These are phyloP conservation scores for Ibycter americanus DNA, from an alignment of 2,797 vertebrate genomes.

Conservation along the genomic window DNA sequence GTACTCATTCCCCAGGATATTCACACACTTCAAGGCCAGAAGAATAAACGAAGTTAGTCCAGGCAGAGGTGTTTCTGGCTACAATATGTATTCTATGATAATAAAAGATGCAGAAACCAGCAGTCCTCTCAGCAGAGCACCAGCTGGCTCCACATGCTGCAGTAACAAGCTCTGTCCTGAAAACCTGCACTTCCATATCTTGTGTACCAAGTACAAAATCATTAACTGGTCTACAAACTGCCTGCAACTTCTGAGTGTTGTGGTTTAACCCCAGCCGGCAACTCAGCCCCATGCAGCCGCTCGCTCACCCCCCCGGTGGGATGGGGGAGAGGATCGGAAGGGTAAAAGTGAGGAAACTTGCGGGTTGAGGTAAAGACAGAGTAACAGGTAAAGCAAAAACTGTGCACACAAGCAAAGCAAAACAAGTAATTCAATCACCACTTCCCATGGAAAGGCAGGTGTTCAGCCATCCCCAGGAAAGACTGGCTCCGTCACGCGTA, in stretches of 20 bases:
- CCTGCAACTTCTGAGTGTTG: conserved; percentile 19
- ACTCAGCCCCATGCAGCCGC: too few relatives aligned
- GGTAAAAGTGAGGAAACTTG: too few relatives aligned
- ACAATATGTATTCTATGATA: conserved; percentile 49
- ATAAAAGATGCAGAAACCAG: conserved; percentile 68
- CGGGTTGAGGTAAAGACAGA: too few relatives aligned
- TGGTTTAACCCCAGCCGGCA: too few relatives aligned
- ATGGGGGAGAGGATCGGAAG: too few relatives aligned
- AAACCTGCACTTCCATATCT: conserved; percentile 24
- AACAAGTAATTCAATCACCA: too few relatives aligned
- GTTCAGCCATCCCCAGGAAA: too few relatives aligned
- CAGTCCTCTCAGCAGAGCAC: conserved; percentile 48
- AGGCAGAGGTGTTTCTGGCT: conserved; percentile 72
- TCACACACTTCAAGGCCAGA: conserved; percentile 45
- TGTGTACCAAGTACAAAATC: conserved; percentile 22
- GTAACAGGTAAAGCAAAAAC: too few relatives aligned
- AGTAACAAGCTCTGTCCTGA: conserved; percentile 50
- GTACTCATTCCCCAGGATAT: conserved; percentile 29
- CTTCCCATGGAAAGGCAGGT: too few relatives aligned
- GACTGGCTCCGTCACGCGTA: too few relatives aligned
- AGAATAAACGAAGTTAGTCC: conserved; percentile 56
- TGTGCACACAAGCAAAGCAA: too few relatives aligned
- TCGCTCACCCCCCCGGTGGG: too few relatives aligned
- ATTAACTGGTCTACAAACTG: conserved; percentile 48
- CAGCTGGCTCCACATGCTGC: conserved; percentile 48